A percentile compares a stretch with the other conserved stretches of the same genome.
phyloP scores from a whole-genome alignment of 2,797 vertebrate species.

The Sebastes baramenuke region DNA sequence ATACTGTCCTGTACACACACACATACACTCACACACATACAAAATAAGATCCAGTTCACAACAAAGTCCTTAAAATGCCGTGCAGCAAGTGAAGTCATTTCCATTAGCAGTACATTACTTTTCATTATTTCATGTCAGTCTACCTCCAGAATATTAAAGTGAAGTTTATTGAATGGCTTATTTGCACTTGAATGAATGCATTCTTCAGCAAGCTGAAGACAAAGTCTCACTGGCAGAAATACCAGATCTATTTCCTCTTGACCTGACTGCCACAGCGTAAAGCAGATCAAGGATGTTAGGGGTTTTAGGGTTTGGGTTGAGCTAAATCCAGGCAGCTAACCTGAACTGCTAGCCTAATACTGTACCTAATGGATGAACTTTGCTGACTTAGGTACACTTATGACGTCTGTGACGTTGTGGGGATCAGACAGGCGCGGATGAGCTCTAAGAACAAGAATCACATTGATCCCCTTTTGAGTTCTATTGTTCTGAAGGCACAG shows the following conservation, averaged over 20 bases:
- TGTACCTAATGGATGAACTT: constrained; percentile 25
- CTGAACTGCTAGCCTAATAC: constrained; percentile 41
- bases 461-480: constrained; percentile 13
- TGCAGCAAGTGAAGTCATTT: background rate
- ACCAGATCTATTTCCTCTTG: constrained; percentile 25
- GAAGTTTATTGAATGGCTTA: background rate
- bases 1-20: background rate
- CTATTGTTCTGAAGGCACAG: constrained; percentile 13
- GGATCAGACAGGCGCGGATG: constrained; percentile 49
- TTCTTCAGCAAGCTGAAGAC: background rate
- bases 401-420: constrained; percentile 48
- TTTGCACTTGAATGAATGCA: background rate
- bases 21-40: background rate
- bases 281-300: constrained; percentile 20
- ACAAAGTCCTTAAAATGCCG: background rate
- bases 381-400: constrained; percentile 41
- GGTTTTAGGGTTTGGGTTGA: constrained; percentile 47
- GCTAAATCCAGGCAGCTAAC: constrained; percentile 49
- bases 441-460: constrained; percentile 24
- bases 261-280: constrained; percentile 1
- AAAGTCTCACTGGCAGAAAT: background rate
- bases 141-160: background rate
- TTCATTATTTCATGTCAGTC: background rate
- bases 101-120: background rate
- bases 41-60: background rate